Conservation (phyloP, 1,140 invertebrate genomes). For the Eupeodes corollae region DNA sequence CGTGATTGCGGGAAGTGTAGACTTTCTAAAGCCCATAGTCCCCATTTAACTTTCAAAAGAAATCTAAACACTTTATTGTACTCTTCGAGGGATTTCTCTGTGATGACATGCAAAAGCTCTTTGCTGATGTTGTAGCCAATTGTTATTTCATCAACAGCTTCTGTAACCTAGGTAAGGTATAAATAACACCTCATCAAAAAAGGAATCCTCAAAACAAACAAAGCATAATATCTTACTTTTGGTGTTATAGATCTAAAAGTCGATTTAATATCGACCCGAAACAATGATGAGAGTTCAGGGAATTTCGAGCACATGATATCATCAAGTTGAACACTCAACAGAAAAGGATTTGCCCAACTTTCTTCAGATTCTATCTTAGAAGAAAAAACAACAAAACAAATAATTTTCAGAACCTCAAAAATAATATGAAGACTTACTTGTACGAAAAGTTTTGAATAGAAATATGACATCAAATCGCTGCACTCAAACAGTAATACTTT, state of each 20-base stretch:
- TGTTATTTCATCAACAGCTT: slow-evolving; percentile 20
- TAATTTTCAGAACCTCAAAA: neutral
- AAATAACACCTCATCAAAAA: too few relatives aligned
- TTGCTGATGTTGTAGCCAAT: slow-evolving; percentile 16
- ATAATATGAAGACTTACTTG: slow-evolving; percentile 4
- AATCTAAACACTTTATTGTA: slow-evolving; percentile 31
- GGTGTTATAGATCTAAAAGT: slow-evolving; percentile 6
- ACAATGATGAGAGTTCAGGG: slow-evolving; percentile 5
- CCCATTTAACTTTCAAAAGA: slow-evolving; percentile 33
- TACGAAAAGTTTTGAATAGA: slow-evolving; percentile 22
- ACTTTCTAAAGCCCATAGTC: slow-evolving; percentile 24
- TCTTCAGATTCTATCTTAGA: slow-evolving; percentile 24
- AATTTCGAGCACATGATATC: slow-evolving; percentile 13
- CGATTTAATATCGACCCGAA: slow-evolving; percentile 16
- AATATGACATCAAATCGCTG: slow-evolving; percentile 21
- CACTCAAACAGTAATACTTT: slow-evolving; percentile 25
- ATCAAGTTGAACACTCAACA: slow-evolving; percentile 18
- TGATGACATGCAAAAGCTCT: slow-evolving; percentile 18
- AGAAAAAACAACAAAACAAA: neutral
- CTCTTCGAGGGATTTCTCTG: slow-evolving; percentile 6
- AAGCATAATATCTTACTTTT: slow-evolving; percentile 7
- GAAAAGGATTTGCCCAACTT: slow-evolving; percentile 16
- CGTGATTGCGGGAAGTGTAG: slow-evolving; percentile 16
- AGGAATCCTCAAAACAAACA: neutral
- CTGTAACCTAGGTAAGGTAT: slow-evolving; percentile 9